Base-by-base conservation (phyloP, 2,113 vertebrate species). In the human (Homo sapiens) region DNA sequence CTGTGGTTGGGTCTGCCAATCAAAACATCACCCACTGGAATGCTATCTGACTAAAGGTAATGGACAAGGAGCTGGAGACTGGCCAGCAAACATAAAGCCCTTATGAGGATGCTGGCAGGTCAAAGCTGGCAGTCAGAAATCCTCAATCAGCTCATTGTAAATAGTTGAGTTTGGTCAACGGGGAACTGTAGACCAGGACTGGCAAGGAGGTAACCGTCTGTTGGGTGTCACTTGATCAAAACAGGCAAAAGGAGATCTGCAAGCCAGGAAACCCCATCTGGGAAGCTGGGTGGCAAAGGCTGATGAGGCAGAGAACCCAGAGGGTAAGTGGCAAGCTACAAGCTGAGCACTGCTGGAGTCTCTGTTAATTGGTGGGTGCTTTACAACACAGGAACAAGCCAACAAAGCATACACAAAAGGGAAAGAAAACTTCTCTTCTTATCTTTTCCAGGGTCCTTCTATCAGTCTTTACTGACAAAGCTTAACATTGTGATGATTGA, bases 341-440 rank as follows among this genome's bases (percentile, higher is more conserved):
- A n/a, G 23, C 23, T 25, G 25, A 38, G 6, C 20, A 30, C 20
- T 52, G 9, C 6, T 6, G 13, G 30, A 3, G 45, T 66, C 13
- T 23, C 17, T 10, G 8, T 25, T 86, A 18, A 64, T 1, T 30
- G 11, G 11, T 3, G 1, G 0, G 18, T 70, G 12, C 10, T 27
- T 6, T 43, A 10, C 3, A 68, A 8, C 3, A 43, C 17, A 27
- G 30, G 4, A 59, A n/a, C 9, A 45, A 59, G 18, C 9, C 38
- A 43, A n/a, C 30, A 70, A 83, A 72, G 4, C 16, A 78, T 6
- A 17, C 2, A 66, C 38, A 18, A 32, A 75, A 4, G 2, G 17
- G 30, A 13, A 45, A 20, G 6, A 48, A 20, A 40, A 4, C 1
- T 7, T 35, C 10, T 27, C 22, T 70, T 52, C 30, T 17, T n/a